Percentiles rank a stretch among this genome's conserved stretches.
Evolutionary conservation across 2,797 vertebrate genomes (phyloP).

Genomic region (Cottoperca gobio): DNA sequence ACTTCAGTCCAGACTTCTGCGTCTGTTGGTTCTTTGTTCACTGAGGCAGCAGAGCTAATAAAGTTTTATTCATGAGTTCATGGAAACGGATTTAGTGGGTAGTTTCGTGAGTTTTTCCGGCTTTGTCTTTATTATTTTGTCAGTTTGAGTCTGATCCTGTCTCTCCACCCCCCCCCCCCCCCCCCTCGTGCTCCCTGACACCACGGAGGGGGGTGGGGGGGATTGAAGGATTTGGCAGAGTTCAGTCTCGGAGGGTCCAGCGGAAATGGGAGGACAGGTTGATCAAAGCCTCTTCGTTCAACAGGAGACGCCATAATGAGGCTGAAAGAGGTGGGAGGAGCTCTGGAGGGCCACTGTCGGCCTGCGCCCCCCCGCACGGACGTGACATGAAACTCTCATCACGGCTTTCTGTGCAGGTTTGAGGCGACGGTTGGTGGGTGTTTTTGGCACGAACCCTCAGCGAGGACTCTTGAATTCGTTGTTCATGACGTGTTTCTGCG

Average conservation of each 20-base stretch:
- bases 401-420: constrained; percentile 27
- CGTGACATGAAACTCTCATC: constrained; percentile 65
- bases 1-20: too few relatives aligned
- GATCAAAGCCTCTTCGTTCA: constrained; percentile 64
- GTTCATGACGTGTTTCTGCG: too few relatives aligned
- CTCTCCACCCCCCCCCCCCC: constrained; percentile 16
- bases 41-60: too few relatives aligned
- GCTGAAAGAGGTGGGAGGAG: constrained; percentile 63
- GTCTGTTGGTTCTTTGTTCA: too few relatives aligned
- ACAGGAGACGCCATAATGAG: constrained; percentile 64
- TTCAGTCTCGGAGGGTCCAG: constrained; percentile 49
- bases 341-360: constrained; percentile 37
- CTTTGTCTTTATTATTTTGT: background rate
- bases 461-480: background rate
- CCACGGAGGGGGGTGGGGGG: constrained; percentile 18
- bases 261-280: constrained; percentile 73
- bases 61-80: too few relatives aligned
- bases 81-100: too few relatives aligned
- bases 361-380: constrained; percentile 13
- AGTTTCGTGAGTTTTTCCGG: background rate
- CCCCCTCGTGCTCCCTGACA: constrained; percentile 15
- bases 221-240: constrained; percentile 53
- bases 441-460: background rate
- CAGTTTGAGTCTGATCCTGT: background rate
- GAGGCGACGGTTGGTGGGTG: background rate